Base-by-base conservation (phyloP, 2,888 invertebrate species). In the Deilephila elpenor region DNA sequence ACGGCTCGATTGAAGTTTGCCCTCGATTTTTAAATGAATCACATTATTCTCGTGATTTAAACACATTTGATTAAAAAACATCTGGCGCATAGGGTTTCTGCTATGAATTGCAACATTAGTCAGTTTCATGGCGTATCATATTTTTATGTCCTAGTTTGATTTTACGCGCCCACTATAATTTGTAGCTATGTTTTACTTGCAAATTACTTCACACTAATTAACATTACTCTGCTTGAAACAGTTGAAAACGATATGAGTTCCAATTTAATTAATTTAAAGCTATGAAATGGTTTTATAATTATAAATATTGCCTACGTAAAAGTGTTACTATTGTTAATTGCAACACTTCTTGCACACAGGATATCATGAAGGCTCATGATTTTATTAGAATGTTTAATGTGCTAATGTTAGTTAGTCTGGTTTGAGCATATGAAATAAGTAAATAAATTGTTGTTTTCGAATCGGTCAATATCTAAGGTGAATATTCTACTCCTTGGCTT, bases 1-100 rank as follows among this genome's bases (percentile, higher is more conserved):
- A 78, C 76, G 59, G 81, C 77, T 75, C 82, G 84, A 86, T 86
- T 85, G 85, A 82, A 80, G 82, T 83, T 82, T 85, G 82, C 80
- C 81, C 84, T 79, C 80, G 78, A 84, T 84, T 80, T 78, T 77
- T 73, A 77, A 76, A 78, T 17, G 59, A 73, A 59, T 64, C 51
- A 6, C 34, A 64, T 53, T 61, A 37, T 67, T 67, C 56, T 29
- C 34, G 14, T 34, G 17, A 37, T 37, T 73, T 64, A 44, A 34
- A 64, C 20, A 20, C 20, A 29, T 44, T 17, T 67, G 67, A 67
- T 44, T 51, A 67, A 67, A 17, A 25, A 51, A 67, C 67, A 67
- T 67, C 67, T 67, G 67, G 44, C 25, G 44, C 29, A 34, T 51
- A 51, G 3, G 53, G 72, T 53, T 72, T 20, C 25, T 53, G 44